A percentile compares a stretch with the other conserved stretches of the same genome.
phyloP scores from a whole-genome alignment of 2,113 vertebrate species.

The Mormyrus lacerda region DNA sequence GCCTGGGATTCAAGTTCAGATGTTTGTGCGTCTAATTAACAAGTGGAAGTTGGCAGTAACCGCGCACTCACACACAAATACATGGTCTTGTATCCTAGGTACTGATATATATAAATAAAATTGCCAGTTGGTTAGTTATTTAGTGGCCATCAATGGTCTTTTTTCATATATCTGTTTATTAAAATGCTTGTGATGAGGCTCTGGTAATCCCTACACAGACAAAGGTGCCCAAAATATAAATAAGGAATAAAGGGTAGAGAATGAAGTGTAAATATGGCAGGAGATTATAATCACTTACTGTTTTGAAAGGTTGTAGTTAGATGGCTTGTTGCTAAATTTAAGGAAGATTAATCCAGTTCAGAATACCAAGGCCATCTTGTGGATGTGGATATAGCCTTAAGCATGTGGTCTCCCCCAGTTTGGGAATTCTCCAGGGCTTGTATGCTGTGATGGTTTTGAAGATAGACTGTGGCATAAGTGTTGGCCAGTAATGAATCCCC shows the following conservation, averaged over 20 bases:
- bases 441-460: slow-evolving; percentile 35
- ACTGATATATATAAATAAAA: background rate
- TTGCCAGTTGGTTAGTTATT: background rate
- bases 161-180: too few relatives aligned
- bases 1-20: background rate
- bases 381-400: slow-evolving; percentile 39
- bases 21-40: background rate
- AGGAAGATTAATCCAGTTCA: background rate
- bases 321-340: background rate
- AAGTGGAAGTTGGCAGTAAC: background rate
- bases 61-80: background rate
- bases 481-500: slow-evolving; percentile 35
- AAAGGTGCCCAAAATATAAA: background rate
- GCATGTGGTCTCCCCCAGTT: slow-evolving; percentile 40
- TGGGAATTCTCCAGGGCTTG: slow-evolving; percentile 22
- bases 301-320: background rate
- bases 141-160: background rate
- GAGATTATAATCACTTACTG: background rate
- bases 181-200: too few relatives aligned
- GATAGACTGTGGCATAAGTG: slow-evolving; percentile 12
- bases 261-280: background rate
- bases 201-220: too few relatives aligned
- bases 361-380: slow-evolving; percentile 23
- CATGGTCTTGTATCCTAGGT: background rate
- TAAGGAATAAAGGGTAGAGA: background rate